phyloP scores from a whole-genome alignment of 2,113 vertebrate species.

The Pollimyrus isidori region DNA sequence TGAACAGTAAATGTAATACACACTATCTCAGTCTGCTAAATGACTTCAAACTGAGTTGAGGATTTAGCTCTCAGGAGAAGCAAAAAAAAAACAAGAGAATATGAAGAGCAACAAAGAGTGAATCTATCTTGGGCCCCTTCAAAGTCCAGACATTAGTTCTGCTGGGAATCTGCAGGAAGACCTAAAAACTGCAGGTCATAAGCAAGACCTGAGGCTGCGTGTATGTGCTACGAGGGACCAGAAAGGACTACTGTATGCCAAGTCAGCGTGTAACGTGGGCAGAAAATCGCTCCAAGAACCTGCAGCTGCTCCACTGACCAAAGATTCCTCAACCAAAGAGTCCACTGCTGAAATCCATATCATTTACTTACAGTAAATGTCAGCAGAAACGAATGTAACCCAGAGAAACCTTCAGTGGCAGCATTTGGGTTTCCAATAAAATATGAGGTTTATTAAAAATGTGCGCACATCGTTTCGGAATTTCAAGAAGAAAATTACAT shows the following conservation, averaged over 20 bases:
- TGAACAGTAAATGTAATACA: neutral
- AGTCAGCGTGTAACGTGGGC: neutral
- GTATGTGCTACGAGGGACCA: neutral
- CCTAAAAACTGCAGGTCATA: neutral
- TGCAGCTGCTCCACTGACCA: neutral
- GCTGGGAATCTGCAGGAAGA: neutral
- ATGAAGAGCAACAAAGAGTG: neutral
- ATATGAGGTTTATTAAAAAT: neutral
- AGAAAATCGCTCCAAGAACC: neutral
- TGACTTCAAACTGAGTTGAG: neutral
- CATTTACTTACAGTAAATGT: neutral
- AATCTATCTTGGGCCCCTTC: neutral
- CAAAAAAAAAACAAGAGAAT: neutral
- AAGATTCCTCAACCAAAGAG: neutral
- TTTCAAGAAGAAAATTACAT: conserved; percentile 10
- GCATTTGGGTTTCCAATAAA: conserved; percentile 7
- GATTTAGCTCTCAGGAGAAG: neutral
- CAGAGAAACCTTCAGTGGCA: neutral
- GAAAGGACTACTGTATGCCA: neutral
- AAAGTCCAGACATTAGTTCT: neutral
- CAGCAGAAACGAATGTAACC: neutral
- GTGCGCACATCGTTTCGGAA: neutral
- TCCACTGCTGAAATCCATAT: neutral
- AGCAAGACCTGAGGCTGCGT: neutral
- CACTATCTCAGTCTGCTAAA: neutral